Base-by-base conservation (phyloP, 92 coral and sea anemone species). In the Paramuricea clavata region DNA sequence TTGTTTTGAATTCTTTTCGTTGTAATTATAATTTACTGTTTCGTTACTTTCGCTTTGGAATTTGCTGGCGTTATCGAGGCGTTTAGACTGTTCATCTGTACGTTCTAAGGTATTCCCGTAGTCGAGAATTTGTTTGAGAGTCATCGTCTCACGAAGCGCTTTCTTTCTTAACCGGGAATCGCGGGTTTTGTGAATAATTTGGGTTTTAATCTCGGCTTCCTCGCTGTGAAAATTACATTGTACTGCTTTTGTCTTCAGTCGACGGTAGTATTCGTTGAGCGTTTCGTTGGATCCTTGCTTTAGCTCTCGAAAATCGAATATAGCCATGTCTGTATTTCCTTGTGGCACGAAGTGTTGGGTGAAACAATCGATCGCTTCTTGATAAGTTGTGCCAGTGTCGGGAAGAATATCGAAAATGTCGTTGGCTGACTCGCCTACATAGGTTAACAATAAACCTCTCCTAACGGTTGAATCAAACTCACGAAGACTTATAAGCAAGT, bases 401-500 rank as follows among this genome's bases (percentile, higher is more conserved):
- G 83, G 88, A 0, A 88, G 67, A 31, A 74, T 88, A 65, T 87
- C 88, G 62, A 78, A 85, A 25, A 84, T 81, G 67, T 85, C 93
- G 34, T 90, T 90, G 26, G 90, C 49, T 26, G 80, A 81, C 41
- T 87, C 86, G 26, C 93, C 83, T 52, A 91, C 83, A 57, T 87
- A 91, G 12, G 93, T 83, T 79, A 87, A 76, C 74, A 91, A 83
- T 42, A 87, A 85, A 21, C 91, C 88, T 57, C 89, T 70, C 69
- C 72, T 78, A 68, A 91, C 65, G 12, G 73, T 81, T 21, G 90
- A 62, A 65, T 90, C 72, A 62, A 90, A 85, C 80, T 90, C 87
- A 11, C 88, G 70, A 69, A 90, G 41, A 73, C 83, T 90, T 49
- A 89, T 47, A 17, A 84, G 81, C 33, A 84, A 39, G 43, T 82